Percentiles rank a stretch among this genome's conserved stretches.
phyloP scores from a whole-genome alignment of 2,888 invertebrate species.

The Lymantria monacha region DNA sequence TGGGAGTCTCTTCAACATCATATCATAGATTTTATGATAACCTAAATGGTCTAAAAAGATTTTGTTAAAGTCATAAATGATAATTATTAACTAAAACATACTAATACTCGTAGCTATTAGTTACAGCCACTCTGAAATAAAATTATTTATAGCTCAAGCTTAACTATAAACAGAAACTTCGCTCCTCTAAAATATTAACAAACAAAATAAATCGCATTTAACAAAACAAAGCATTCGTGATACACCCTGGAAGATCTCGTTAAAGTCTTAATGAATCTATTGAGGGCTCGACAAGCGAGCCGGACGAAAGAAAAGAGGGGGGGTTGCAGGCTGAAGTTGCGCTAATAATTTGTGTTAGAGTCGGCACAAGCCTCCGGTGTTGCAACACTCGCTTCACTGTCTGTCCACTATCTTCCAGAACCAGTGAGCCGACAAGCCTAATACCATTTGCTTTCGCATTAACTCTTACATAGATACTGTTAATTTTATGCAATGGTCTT shows the following conservation, averaged over 20 bases:
- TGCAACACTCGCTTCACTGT: conserved; percentile 24
- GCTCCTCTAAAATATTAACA: conserved; percentile 50
- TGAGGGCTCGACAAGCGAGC: conserved; percentile 73
- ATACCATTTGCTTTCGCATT: conserved; percentile 56
- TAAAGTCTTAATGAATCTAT: conserved; percentile 81
- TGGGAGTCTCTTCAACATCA: too few relatives aligned
- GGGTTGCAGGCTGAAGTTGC: conserved; percentile 55
- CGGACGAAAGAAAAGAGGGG: conserved; percentile 60
- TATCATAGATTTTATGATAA: too few relatives aligned
- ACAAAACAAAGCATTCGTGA: conserved; percentile 75
- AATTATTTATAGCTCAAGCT: conserved; percentile 4
- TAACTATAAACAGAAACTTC: conserved; percentile 15
- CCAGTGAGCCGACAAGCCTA: conserved; percentile 59
- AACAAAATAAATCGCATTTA: conserved; percentile 75
- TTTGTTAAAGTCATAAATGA: too few relatives aligned
- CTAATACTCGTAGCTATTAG: neutral
- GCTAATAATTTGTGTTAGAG: conserved; percentile 72
- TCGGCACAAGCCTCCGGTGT: conserved; percentile 17
- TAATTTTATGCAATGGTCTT: conserved; percentile 34
- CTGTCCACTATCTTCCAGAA: conserved; percentile 36
- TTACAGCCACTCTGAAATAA: neutral
- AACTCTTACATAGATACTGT: conserved; percentile 45
- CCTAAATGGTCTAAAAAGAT: too few relatives aligned
- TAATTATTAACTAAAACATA: too few relatives aligned
- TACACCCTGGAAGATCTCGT: conserved; percentile 76